Percentiles rank a stretch among this genome's conserved stretches.
Conservation (phyloP, 37 sponge, comb jelly and placozoan genomes). For the Petrosia ficiformis region DNA sequence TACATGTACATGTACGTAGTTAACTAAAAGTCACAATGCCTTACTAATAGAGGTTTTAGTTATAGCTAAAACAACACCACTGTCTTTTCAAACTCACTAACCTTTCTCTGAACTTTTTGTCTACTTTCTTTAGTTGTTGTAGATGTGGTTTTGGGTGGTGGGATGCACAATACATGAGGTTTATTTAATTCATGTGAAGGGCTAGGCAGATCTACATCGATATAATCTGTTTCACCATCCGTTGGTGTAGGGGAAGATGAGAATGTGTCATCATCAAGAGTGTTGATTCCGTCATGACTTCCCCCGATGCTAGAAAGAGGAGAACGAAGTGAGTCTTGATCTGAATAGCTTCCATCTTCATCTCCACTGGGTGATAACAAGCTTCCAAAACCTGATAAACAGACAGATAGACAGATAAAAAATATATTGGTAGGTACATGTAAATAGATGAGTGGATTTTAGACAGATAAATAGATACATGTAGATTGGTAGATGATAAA, state of each 20-base stretch:
- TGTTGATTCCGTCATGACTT: conserved; percentile 11
- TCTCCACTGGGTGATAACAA: conserved; percentile 54
- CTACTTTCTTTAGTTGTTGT: too few species aligned
- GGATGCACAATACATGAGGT: neutral
- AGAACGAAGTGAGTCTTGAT: conserved; percentile 65
- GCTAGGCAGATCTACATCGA: conserved; percentile 26
- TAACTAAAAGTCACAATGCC: too few species aligned
- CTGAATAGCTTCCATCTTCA: conserved; percentile 43
- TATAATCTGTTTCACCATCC: conserved; percentile 27
- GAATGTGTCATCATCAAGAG: conserved; percentile 2
- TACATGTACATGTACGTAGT: too few species aligned
- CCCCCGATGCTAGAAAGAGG: conserved; percentile 60
- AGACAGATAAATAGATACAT: too few species aligned
- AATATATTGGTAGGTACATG: too few species aligned
- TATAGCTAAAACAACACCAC: too few species aligned
- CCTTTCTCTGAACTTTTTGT: too few species aligned
- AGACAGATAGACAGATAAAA: conserved; percentile 7
- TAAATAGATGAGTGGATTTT: too few species aligned
- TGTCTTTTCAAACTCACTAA: too few species aligned
- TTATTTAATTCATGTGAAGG: conserved; percentile 1
- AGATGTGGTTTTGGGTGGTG: neutral
- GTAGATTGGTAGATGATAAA: neutral
- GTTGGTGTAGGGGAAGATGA: neutral
- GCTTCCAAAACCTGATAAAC: conserved; percentile 51
- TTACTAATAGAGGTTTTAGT: too few species aligned